Conservation (phyloP, 2,113 vertebrate species). For the Prolemur simus region DNA sequence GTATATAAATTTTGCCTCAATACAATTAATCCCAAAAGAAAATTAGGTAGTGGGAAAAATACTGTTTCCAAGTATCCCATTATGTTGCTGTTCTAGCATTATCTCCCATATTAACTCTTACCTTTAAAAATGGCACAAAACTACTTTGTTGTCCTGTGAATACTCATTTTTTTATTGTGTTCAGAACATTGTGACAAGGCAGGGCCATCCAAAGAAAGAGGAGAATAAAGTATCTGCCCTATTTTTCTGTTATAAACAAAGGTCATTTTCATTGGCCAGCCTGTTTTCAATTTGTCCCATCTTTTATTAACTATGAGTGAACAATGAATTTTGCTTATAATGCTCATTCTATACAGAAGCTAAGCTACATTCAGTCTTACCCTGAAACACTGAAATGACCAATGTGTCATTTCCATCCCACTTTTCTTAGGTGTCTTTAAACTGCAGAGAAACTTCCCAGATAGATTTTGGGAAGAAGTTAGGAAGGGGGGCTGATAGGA, state of each 20-base stretch:
- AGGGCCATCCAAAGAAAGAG: not conserved
- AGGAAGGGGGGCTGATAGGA: not conserved
- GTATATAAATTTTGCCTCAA: not conserved
- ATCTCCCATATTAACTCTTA: not conserved
- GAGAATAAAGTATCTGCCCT: not conserved
- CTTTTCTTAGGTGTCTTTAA: not conserved
- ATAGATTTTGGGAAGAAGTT: not conserved
- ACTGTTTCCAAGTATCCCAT: not conserved
- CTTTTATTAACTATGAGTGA: not conserved
- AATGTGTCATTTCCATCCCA: not conserved
- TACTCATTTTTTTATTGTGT: not conserved
- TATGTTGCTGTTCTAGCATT: not conserved
- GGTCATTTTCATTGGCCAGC: not conserved
- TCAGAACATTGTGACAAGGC: not conserved
- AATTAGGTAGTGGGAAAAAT: not conserved
- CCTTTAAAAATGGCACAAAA: not conserved
- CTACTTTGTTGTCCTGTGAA: not conserved
- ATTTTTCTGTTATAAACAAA: not conserved
- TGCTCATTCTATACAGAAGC: not conserved
- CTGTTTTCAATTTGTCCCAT: not conserved
- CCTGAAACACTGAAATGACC: not conserved
- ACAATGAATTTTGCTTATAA: not conserved
- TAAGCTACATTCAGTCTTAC: not conserved
- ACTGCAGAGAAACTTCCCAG: not conserved
- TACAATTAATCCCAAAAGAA: not conserved